Evolutionary conservation across 2,888 invertebrate genomes (phyloP).

Genomic region (Cheilosia urbana): DNA sequence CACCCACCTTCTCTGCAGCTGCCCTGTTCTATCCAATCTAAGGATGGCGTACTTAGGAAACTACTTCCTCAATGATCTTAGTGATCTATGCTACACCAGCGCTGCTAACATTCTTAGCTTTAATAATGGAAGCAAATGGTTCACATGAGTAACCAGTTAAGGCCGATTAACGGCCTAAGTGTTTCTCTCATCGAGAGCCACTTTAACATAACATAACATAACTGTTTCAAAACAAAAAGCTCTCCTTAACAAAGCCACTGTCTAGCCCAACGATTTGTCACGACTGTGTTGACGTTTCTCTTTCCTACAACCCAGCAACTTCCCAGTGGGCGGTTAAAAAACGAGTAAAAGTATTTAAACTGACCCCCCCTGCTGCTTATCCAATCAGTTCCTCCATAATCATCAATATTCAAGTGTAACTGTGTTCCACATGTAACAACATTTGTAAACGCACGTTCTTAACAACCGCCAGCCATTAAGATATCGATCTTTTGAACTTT

Average conservation of each 20-base stretch:
- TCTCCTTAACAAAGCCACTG: background rate
- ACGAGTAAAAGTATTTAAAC: background rate
- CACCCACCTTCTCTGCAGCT: too few relatives aligned
- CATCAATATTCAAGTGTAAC: constrained; percentile 59
- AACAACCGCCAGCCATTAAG: constrained; percentile 48
- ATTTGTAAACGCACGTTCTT: constrained; percentile 63
- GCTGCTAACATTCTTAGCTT: too few relatives aligned
- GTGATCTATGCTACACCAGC: too few relatives aligned
- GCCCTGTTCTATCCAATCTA: too few relatives aligned
- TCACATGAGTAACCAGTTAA: too few relatives aligned
- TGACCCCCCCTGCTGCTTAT: constrained; percentile 23
- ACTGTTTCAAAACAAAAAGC: background rate
- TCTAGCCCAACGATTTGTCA: background rate
- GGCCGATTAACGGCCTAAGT: too few relatives aligned
- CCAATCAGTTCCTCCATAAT: constrained; percentile 51
- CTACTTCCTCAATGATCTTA: too few relatives aligned
- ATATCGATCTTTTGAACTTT: constrained; percentile 60
- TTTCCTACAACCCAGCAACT: background rate
- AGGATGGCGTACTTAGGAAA: too few relatives aligned
- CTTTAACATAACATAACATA: too few relatives aligned
- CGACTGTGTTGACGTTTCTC: background rate
- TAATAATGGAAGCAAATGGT: too few relatives aligned
- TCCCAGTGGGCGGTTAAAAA: constrained; percentile 8
- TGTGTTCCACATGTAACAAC: constrained; percentile 69
- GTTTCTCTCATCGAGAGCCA: too few relatives aligned